Percentiles rank a stretch among this genome's conserved stretches.
These are phyloP conservation scores for Crotalus tigris DNA, from an alignment of 2,113 vertebrate species.

Conservation along the genomic window DNA sequence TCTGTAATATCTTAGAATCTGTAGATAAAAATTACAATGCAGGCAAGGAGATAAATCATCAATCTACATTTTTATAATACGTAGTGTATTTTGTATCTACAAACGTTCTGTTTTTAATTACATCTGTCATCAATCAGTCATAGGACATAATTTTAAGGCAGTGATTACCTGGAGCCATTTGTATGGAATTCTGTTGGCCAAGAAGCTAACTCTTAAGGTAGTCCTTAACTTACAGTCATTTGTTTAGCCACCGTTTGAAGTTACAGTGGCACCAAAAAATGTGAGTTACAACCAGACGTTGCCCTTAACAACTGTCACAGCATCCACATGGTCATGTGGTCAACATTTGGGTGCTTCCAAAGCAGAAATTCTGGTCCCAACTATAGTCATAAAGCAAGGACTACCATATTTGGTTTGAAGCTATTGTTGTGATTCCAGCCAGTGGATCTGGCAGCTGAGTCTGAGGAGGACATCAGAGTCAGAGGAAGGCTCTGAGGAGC, in stretches of 20 bases:
- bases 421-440: too few species aligned
- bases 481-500: too few species aligned
- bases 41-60: neutral
- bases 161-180: neutral
- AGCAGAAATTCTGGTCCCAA: neutral
- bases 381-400: neutral
- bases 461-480: too few species aligned
- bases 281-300: neutral
- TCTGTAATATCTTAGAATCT: neutral
- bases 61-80: neutral
- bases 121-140: neutral
- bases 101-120: neutral
- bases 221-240: neutral
- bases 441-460: too few species aligned
- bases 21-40: neutral
- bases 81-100: neutral
- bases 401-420: neutral
- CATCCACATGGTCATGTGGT: neutral
- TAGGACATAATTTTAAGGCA: neutral
- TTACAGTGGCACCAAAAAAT: neutral
- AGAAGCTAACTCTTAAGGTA: neutral
- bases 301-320: neutral
- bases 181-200: neutral
- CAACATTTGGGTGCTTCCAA: neutral
- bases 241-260: neutral